Evolutionary conservation across 2,113 vertebrate species (phyloP).

Genomic region (Pholis gunnellus): DNA sequence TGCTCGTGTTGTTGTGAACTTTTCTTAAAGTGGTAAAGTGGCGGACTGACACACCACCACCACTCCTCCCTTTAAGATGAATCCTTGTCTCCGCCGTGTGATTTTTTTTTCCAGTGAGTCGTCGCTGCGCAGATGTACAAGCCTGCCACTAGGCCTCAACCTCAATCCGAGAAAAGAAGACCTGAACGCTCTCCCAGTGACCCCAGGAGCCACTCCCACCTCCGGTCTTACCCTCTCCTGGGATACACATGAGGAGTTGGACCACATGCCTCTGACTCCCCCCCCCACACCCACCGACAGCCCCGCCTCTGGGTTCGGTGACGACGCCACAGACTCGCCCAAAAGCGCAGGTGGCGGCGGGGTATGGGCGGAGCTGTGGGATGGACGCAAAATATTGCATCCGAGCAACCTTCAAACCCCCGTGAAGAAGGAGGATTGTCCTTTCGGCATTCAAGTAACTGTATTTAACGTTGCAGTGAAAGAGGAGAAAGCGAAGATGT

Average conservation of each 20-base stretch:
- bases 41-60: background rate
- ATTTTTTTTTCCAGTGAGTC: constrained; percentile 31
- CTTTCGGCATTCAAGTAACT: constrained; percentile 7
- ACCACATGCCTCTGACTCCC: constrained; percentile 37
- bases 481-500: background rate
- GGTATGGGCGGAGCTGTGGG: constrained; percentile 29
- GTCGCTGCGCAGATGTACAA: constrained; percentile 32
- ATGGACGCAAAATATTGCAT: constrained; percentile 36
- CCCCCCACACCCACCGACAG: constrained; percentile 41
- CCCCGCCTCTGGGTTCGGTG: constrained; percentile 4
- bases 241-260: background rate
- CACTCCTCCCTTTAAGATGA: background rate
- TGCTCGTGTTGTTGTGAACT: background rate
- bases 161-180: background rate
- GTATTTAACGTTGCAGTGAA: background rate
- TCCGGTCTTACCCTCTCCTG: constrained; percentile 6
- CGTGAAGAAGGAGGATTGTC: background rate
- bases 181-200: background rate
- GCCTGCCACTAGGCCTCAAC: constrained; percentile 50
- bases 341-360: constrained; percentile 16
- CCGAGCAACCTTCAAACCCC: background rate
- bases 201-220: constrained; percentile 18
- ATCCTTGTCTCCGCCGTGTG: background rate
- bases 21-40: background rate
- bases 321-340: background rate